phyloP scores from a whole-genome alignment of 37 sponge, comb jelly and placozoan species.

The Amphimedon queenslandica region DNA sequence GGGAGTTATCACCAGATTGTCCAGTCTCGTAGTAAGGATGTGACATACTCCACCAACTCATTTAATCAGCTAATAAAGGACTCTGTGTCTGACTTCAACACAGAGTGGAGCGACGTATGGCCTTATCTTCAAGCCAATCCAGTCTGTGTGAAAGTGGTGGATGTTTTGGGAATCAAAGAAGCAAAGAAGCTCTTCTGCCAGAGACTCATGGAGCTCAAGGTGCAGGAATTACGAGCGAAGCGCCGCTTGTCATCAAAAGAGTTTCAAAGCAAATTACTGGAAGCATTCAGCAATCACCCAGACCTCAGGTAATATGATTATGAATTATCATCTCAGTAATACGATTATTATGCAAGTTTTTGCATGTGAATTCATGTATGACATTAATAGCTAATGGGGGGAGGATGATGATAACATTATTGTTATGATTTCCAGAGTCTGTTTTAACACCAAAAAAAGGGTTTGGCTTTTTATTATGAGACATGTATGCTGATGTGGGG shows the following conservation, averaged over 20 bases:
- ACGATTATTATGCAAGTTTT: too few relatives aligned
- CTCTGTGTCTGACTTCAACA: conserved; percentile 4
- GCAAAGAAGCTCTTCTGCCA: conserved; percentile 63
- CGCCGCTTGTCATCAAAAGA: conserved; percentile 15
- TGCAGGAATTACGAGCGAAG: conserved; percentile 33
- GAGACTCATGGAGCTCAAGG: conserved; percentile 71
- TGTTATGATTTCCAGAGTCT: too few relatives aligned
- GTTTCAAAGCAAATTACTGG: conserved; percentile 44
- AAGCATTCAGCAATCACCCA: conserved; percentile 59
- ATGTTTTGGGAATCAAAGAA: conserved; percentile 30
- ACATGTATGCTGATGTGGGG: too few relatives aligned
- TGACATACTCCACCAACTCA: not conserved
- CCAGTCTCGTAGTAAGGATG: not conserved
- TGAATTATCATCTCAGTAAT: too few relatives aligned
- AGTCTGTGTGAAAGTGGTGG: conserved; percentile 18
- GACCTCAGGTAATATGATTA: conserved; percentile 50
- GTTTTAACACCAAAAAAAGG: too few relatives aligned
- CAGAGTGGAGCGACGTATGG: conserved; percentile 5
- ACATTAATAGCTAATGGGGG: too few relatives aligned
- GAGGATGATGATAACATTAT: too few relatives aligned
- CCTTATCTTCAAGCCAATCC: conserved; percentile 35
- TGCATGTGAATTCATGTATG: too few relatives aligned
- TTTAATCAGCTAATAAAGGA: not conserved
- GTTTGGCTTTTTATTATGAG: too few relatives aligned
- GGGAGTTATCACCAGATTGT: not conserved